These are phyloP conservation scores for Oscarella lobularis DNA, from an alignment of 37 sponge, comb jelly and placozoan genomes.

Conservation along the genomic window DNA sequence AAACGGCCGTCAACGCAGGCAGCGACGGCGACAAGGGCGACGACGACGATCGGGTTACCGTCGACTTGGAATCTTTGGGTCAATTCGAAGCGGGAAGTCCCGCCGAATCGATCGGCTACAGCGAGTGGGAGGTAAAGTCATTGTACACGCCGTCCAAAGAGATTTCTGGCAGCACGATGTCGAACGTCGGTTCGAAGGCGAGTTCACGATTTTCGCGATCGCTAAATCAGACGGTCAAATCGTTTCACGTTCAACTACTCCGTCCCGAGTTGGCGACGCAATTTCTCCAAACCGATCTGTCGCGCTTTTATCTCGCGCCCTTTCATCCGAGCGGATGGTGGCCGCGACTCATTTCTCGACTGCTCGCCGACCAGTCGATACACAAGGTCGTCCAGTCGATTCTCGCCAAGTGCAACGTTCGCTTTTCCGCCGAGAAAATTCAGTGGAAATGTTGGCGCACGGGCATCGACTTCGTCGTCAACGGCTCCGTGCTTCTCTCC, in stretches of 20 bases:
- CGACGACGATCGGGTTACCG: background rate
- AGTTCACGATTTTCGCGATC: background rate
- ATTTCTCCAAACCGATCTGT: background rate
- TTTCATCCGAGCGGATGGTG: slow-evolving; percentile 49
- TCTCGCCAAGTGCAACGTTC: background rate
- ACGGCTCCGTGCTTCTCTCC: slow-evolving; percentile 22
- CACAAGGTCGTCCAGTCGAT: slow-evolving; percentile 14
- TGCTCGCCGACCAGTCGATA: slow-evolving; percentile 47
- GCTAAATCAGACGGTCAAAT: background rate
- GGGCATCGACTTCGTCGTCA: slow-evolving; percentile 29
- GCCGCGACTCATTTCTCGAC: slow-evolving; percentile 75
- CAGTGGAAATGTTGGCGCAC: slow-evolving; percentile 57
- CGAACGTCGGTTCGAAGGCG: background rate
- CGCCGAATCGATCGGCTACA: background rate
- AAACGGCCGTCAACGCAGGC: background rate
- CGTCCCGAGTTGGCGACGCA: too few species aligned
- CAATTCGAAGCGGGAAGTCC: background rate
- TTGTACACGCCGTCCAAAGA: too few species aligned
- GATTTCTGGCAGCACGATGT: background rate
- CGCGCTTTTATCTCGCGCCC: background rate
- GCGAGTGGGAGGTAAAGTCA: too few species aligned
- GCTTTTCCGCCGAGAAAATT: background rate
- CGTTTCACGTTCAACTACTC: background rate
- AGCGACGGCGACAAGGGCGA: background rate
- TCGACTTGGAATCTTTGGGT: background rate